These are phyloP conservation scores for Rostratula benghalensis DNA, from an alignment of 2,113 vertebrate genomes.

Conservation along the genomic window DNA sequence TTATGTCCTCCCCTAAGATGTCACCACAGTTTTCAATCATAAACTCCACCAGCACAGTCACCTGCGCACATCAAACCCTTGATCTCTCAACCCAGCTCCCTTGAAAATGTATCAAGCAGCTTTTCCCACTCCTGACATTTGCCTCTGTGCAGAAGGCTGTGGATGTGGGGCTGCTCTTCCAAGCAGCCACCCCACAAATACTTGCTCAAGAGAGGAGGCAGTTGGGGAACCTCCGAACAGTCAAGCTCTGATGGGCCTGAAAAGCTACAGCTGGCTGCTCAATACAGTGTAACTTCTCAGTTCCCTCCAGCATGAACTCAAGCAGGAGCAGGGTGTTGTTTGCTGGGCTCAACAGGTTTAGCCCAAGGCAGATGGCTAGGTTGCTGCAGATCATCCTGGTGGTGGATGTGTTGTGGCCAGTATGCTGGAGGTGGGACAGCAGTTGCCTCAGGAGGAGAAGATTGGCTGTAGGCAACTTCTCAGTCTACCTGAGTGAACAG, in stretches of 20 bases:
- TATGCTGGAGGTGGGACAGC: background rate
- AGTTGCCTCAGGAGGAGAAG: background rate
- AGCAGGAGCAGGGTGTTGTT: background rate
- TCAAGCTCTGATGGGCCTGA: too few species aligned
- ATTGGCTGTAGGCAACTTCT: background rate
- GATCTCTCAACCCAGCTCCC: background rate
- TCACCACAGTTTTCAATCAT: rapidly evolving
- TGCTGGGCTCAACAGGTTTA: background rate
- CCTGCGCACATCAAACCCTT: background rate
- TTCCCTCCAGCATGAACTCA: background rate
- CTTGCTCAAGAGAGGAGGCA: background rate
- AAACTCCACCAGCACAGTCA: background rate
- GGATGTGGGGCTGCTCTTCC: too few species aligned
- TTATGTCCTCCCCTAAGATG: background rate
- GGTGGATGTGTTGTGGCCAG: background rate
- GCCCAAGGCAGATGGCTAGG: background rate
- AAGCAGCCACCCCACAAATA: rapidly evolving
- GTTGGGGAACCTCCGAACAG: background rate
- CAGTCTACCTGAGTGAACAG: background rate
- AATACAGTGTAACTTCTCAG: background rate
- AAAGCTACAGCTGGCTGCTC: background rate
- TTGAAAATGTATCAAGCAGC: rapidly evolving
- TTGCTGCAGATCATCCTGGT: background rate
- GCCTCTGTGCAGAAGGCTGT: background rate
- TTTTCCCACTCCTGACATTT: background rate